Base-by-base conservation (phyloP, 2,888 invertebrate genomes). In the Drepanosiphum platanoidis region DNA sequence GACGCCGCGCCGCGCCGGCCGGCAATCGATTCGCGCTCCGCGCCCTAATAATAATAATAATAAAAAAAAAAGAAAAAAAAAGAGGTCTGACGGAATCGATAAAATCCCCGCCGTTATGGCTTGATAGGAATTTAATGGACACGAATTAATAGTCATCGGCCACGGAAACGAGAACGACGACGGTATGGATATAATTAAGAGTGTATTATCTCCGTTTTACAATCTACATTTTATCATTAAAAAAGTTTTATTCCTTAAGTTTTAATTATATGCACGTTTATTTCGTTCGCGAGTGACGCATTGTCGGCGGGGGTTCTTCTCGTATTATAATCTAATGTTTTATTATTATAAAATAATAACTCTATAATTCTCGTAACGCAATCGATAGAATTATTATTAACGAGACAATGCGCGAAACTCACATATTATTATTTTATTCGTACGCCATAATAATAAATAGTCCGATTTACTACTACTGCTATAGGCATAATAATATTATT, bases 191-290 rank as follows among this genome's bases (percentile, higher is more conserved):
- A 8, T n/a, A 36, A 36, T 30, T 27, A 11, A 71, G 13, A 39
- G 27, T 27, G 9, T 13, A 27, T 27, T 71, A 71, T 71, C 39
- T 71, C 39, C 15, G 34, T 68, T 34, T 34, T 34, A 68, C 34
- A 13, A 34, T 68, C 68, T 68, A 68, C n/a, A n/a, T 71, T 66
- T 42, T 22, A 27, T 7, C 15, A 27, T 18, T n/a, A 70, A 52
- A 68, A 80, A 80, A 80, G 42, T 79, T 68, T 68, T 52, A 52
- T 80, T 36, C 34, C 52, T 80, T 68, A 52, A 80, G 79, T 80
- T 46, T 52, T 70, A 52, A 66, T 46, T 68, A 77, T 39, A 32
- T 46, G 42, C 7, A 7, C n/a, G 32, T 64, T 78, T 13, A 32
- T 68, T 79, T 79, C 32, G 34, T 46, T n/a, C 42, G 1, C 7